These are phyloP conservation scores for Agapostemon virescens DNA, from an alignment of 2,888 invertebrate genomes.

Conservation along the genomic window DNA sequence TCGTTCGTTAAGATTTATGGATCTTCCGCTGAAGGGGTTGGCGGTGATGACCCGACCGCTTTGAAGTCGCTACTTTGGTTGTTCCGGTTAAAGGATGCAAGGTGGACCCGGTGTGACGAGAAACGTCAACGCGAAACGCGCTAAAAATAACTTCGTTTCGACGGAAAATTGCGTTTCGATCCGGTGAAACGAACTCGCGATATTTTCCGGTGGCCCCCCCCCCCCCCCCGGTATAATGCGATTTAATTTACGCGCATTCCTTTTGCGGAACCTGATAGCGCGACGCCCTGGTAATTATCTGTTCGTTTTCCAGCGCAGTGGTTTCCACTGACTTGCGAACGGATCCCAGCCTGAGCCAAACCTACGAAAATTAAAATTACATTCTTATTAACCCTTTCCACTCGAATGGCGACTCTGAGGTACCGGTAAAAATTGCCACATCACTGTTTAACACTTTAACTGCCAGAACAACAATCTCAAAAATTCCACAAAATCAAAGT, in stretches of 20 bases:
- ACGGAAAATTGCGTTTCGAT: not conserved
- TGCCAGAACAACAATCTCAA: too few species aligned
- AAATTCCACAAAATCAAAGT: too few species aligned
- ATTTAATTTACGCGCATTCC: not conserved
- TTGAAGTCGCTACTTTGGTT: not conserved
- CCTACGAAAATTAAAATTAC: too few species aligned
- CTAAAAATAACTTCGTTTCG: not conserved
- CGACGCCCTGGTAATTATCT: too few species aligned
- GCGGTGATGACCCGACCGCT: not conserved
- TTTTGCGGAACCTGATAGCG: too few species aligned
- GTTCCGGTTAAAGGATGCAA: not conserved
- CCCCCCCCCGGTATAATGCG: not conserved
- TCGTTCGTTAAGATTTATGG: constrained; percentile 8
- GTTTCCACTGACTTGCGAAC: not conserved
- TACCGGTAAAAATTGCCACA: too few species aligned
- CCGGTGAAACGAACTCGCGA: not conserved
- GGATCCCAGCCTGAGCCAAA: too few species aligned
- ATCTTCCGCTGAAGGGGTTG: not conserved
- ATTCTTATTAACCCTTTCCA: too few species aligned
- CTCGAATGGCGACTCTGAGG: too few species aligned
- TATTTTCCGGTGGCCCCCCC: not conserved
- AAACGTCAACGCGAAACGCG: not conserved
- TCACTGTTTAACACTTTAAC: too few species aligned
- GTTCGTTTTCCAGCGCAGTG: not conserved
- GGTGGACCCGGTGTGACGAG: not conserved